Evolutionary conservation across 2,797 vertebrate species (phyloP).

Genomic region (Netta rufina): DNA sequence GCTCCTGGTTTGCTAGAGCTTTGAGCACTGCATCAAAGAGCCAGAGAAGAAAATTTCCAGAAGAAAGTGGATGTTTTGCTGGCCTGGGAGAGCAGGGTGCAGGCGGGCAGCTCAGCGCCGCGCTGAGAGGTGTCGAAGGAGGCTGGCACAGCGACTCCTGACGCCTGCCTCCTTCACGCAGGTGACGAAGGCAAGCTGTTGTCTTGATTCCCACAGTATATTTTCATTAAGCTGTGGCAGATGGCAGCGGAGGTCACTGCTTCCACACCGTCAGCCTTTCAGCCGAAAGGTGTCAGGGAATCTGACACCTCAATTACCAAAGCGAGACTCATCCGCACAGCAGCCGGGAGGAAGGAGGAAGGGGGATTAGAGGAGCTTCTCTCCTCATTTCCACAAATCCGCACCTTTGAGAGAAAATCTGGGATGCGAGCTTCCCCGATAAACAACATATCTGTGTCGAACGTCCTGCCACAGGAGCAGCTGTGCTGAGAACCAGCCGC

Average conservation of each 20-base stretch:
- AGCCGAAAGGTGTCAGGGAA: conserved; percentile 5
- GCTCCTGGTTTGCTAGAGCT: not conserved
- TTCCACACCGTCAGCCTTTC: conserved; percentile 27
- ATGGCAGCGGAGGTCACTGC: conserved; percentile 33
- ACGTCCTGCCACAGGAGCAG: not conserved
- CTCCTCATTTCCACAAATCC: not conserved
- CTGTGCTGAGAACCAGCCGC: conserved; percentile 18
- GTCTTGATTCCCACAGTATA: conserved; percentile 45
- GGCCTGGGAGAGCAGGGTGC: not conserved
- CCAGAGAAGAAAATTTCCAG: rapidly evolving
- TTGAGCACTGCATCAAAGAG: not conserved
- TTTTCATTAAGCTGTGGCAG: conserved; percentile 59
- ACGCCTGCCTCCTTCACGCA: not conserved
- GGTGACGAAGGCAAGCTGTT: conserved; percentile 59
- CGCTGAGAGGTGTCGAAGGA: not conserved
- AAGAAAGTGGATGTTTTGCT: not conserved
- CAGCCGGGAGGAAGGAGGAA: not conserved
- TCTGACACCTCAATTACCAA: conserved; percentile 45
- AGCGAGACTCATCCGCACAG: conserved; percentile 1
- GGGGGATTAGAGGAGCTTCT: not conserved
- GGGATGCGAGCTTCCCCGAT: not conserved
- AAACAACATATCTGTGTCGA: not conserved
- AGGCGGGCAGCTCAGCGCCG: not conserved
- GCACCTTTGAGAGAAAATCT: conserved; percentile 2
- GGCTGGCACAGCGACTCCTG: conserved; percentile 29